Evolutionary conservation across 2,888 invertebrate genomes (phyloP), one percentile per base, ranked within the genome.

Genomic region (Thymelicus sylvestris): DNA sequence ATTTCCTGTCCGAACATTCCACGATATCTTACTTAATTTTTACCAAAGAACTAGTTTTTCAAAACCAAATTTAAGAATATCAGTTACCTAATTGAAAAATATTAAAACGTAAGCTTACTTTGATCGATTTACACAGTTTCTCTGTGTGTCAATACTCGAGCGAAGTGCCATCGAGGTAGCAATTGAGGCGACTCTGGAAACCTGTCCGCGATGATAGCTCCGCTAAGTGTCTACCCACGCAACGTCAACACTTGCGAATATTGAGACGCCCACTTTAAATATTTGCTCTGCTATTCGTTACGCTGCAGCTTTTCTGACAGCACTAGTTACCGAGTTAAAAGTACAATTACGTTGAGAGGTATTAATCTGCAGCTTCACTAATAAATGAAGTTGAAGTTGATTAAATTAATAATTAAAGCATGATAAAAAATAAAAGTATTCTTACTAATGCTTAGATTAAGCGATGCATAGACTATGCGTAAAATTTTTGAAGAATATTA

Each of bases 141-240:
- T 72, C 61, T 66, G 66, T 62, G 70, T 64, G 73, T 75, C 74
- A 74, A 76, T 52, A 74, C 74, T 75, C 72, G 68, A 73, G 63
- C 63, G 73, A 72, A 78, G 75, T 73, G 74, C 78, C 80, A 80
- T 79, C 68, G 76, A 77, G 77, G 81, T 74, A 79, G 78, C 77
- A 55, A 66, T 55, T 52, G 65, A 65, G 41, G 65, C 66, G 66
- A 70, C 74, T 74, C 60, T 72, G 62, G 70, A 73, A 73, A 78
- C 77, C 73, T 74, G 75, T 76, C 70, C 59, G 68, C 62, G 74
- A 73, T 75, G 76, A 75, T 74, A 75, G 74, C 74, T 66, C 64
- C 72, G 75, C 75, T 74, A 68, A 74, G 73, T 75, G 75, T 75
- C 76, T 55, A 65, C 79, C 77, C 76, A 78, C 78, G 78, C 75